Conservation (phyloP, 2,113 vertebrate species). For the Symphodus melops region DNA sequence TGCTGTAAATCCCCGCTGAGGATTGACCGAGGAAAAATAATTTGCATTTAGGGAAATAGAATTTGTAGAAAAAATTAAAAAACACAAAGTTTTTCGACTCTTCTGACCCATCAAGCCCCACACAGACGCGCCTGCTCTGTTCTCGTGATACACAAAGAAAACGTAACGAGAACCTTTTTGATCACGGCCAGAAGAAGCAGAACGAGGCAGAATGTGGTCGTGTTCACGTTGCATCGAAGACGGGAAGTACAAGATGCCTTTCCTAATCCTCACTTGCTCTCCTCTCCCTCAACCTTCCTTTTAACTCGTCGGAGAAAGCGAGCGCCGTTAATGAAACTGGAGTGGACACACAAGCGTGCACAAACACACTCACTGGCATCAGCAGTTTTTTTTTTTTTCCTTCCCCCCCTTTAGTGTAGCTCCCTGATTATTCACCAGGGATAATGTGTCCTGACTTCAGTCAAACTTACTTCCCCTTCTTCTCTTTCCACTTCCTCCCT, state of each 20-base stretch:
- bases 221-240: neutral
- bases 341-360: neutral
- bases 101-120: neutral
- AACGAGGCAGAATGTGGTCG: constrained; percentile 4
- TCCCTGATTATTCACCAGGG: constrained; percentile 27
- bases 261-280: neutral
- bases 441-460: constrained; percentile 12
- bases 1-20: constrained; percentile 26
- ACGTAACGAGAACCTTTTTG: neutral
- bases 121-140: constrained; percentile 5
- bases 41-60: constrained; percentile 42
- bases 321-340: constrained; percentile 27
- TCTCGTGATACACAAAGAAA: neutral
- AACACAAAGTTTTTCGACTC: neutral
- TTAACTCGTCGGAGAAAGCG: constrained; percentile 17
- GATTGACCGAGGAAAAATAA: neutral
- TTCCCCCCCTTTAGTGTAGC: neutral
- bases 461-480: neutral
- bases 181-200: neutral
- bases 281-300: constrained; percentile 1
- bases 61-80: constrained; percentile 12
- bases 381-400: constrained; percentile 39
- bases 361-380: constrained; percentile 27
- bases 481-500: neutral
- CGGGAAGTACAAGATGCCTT: neutral